A percentile compares a stretch with the other conserved stretches of the same genome.
Conservation (phyloP, 2,888 invertebrate genomes). For the Dynastes hyllus region DNA sequence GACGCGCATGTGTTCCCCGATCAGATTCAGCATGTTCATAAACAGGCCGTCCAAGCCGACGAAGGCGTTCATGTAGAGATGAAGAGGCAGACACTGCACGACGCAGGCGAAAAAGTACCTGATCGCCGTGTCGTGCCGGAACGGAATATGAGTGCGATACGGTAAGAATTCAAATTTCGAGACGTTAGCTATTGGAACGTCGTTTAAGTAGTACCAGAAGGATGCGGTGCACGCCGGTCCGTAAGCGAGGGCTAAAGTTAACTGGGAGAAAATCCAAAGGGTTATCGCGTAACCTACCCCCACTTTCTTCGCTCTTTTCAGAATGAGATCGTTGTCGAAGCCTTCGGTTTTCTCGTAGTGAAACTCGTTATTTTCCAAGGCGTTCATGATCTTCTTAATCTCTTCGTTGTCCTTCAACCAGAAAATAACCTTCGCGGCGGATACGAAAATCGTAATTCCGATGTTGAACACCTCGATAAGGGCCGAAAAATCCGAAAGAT, state of each 20-base stretch:
- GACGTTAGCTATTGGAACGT: slow-evolving; percentile 28
- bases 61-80: slow-evolving; percentile 64
- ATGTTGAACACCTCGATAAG: slow-evolving; percentile 64
- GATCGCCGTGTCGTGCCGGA: slow-evolving; percentile 61
- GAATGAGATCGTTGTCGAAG: slow-evolving; percentile 58
- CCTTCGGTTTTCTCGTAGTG: slow-evolving; percentile 59
- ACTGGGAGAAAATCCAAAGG: slow-evolving; percentile 61
- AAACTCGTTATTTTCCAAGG: slow-evolving; percentile 58
- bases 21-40: slow-evolving; percentile 67
- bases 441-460: slow-evolving; percentile 63
- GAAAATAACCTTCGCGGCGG: slow-evolving; percentile 62
- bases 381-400: slow-evolving; percentile 59
- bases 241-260: slow-evolving; percentile 61
- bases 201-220: slow-evolving; percentile 31
- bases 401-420: slow-evolving; percentile 60
- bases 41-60: slow-evolving; percentile 65
- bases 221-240: slow-evolving; percentile 60
- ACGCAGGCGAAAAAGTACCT: slow-evolving; percentile 63
- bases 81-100: slow-evolving; percentile 66
- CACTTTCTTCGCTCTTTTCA: slow-evolving; percentile 57
- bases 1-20: slow-evolving; percentile 63
- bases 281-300: slow-evolving; percentile 60
- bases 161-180: slow-evolving; percentile 33
- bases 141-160: slow-evolving; percentile 60
- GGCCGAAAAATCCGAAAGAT: slow-evolving; percentile 56